Conservation (phyloP, 2,888 invertebrate species). For the Drosophila borborema region DNA sequence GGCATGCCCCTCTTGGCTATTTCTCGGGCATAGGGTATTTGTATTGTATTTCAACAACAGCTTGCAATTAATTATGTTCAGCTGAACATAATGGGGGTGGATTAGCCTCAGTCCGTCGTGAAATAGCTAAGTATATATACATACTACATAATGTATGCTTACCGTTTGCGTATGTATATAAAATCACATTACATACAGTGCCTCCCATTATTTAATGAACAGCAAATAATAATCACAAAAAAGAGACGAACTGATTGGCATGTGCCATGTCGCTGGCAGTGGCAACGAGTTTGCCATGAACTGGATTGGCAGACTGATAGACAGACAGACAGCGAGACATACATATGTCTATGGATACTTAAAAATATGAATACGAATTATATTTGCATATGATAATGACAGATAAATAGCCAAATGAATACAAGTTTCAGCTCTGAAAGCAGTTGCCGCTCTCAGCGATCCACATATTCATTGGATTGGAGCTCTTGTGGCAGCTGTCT, state of each 20-base stretch:
- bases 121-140: neutral
- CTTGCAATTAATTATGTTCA: conserved; percentile 72
- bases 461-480: neutral
- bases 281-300: conserved; percentile 65
- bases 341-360: conserved; percentile 20
- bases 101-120: neutral
- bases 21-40: conserved; percentile 6
- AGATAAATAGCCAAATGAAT: conserved; percentile 40
- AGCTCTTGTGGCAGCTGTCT: conserved; percentile 50
- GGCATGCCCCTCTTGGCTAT: neutral
- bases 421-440: conserved; percentile 22
- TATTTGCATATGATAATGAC: conserved; percentile 27
- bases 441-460: conserved; percentile 8
- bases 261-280: conserved; percentile 49
- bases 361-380: conserved; percentile 44
- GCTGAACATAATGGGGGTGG: conserved; percentile 4
- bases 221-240: conserved; percentile 68
- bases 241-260: conserved; percentile 55
- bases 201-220: conserved; percentile 75
- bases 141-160: neutral
- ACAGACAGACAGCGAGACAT: neutral
- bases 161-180: conserved; percentile 1
- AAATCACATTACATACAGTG: conserved; percentile 61
- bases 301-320: conserved; percentile 49
- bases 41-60: conserved; percentile 64